Percentiles rank a stretch among this genome's conserved stretches.
phyloP scores from a whole-genome alignment of 1,140 invertebrate genomes.

The Hermetia illucens region DNA sequence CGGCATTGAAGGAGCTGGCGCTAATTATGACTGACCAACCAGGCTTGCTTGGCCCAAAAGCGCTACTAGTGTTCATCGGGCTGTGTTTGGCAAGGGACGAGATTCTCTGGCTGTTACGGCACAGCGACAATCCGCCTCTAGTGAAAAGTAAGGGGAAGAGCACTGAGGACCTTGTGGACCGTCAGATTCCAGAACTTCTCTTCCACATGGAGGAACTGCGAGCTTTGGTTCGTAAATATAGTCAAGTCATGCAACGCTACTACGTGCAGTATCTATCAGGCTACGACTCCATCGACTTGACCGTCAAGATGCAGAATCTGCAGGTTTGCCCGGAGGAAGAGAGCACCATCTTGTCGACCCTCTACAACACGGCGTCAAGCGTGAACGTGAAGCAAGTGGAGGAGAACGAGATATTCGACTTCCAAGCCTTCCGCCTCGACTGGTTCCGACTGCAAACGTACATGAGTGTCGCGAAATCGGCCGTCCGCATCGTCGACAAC shows the following conservation, averaged over 20 bases:
- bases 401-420: slow-evolving; percentile 93
- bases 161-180: slow-evolving; percentile 78
- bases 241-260: slow-evolving; percentile 94
- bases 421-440: slow-evolving; percentile 85
- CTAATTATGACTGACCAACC: slow-evolving; percentile 96
- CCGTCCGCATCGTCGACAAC: slow-evolving; percentile 72
- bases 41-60: slow-evolving; percentile 90
- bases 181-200: slow-evolving; percentile 90
- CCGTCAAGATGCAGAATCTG: slow-evolving; percentile 80
- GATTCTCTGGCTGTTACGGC: slow-evolving; percentile 90
- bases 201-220: slow-evolving; percentile 97
- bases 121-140: slow-evolving; percentile 89
- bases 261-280: slow-evolving; percentile 94
- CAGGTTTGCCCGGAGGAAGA: slow-evolving; percentile 86
- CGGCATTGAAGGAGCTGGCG: slow-evolving; percentile 87
- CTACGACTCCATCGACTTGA: slow-evolving; percentile 86
- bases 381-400: slow-evolving; percentile 92
- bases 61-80: slow-evolving; percentile 93
- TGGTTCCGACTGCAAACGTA: slow-evolving; percentile 97
- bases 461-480: slow-evolving; percentile 72
- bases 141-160: slow-evolving; percentile 68
- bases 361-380: slow-evolving; percentile 78
- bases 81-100: slow-evolving; percentile 91
- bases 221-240: slow-evolving; percentile 84
- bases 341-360: slow-evolving; percentile 81